Evolutionary conservation across 2,113 vertebrate genomes (phyloP), one percentile per base, ranked within the genome.

Genomic region (Mionectes macconnelli): DNA sequence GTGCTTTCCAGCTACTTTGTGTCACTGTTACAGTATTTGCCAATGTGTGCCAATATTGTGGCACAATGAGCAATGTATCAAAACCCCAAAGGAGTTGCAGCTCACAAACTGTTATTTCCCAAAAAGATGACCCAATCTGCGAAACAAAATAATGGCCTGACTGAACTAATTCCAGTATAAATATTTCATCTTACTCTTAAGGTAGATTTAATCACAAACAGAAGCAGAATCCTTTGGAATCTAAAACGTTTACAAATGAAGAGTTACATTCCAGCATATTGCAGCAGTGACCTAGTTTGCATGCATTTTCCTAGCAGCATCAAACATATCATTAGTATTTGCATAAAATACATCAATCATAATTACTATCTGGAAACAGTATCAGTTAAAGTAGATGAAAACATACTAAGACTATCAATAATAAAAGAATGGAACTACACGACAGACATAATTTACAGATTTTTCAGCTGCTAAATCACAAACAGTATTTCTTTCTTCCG

Each of bases 1-100:
- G n/a, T 44, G 53, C 6, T 63, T 84, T 62, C 52, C 74, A 72
- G 57, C 21, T 55, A 9, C 20, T 37, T 40, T 39, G 25, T 18
- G 17, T 28, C 18, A 67, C 28, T 31, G 31, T 23, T 47, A 40
- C 16, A 67, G 22, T 10, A n/a, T 3, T 75, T n/a, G 57, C 8
- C 22, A 35, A 33, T 2, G 11, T 25, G 24, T 66, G 19, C 27
- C 55, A 75, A 4, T 45, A 45, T 9, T 1, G 0, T 27, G 10
- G 16, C 60, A 69, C 39, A n/a, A 24, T 7, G 30, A 80, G 62
- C 40, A 39, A 14, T 28, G 23, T 12, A 22, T 25, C 28, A 68
- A 68, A 83, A 39, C 14, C 9, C 42, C 35, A 60, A 21, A 44
- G 0, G 0, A 37, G 22, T 72, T 45, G 37, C 14, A 84, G 69